Evolutionary conservation across 2,888 invertebrate species (phyloP).

Genomic region (Trissolcus japonicus): DNA sequence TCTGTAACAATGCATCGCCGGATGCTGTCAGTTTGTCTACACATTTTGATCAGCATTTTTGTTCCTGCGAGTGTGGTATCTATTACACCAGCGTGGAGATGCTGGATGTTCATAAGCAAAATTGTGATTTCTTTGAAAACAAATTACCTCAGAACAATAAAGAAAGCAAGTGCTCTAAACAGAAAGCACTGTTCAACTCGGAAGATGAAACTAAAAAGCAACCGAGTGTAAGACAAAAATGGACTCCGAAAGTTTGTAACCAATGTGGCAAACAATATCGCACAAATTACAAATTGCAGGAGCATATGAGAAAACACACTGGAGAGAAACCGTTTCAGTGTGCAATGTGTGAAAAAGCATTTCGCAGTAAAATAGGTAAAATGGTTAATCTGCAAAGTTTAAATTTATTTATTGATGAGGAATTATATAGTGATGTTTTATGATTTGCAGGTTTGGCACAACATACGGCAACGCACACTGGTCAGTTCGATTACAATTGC

Average conservation of each 20-base stretch:
- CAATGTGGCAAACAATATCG: conserved; percentile 80
- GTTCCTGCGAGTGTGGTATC: conserved; percentile 74
- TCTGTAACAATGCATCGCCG: conserved; percentile 71
- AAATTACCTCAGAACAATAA: conserved; percentile 51
- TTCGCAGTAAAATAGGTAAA: conserved; percentile 78
- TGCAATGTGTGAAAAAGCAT: conserved; percentile 79
- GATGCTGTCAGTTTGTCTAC: conserved; percentile 67
- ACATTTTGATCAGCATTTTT: conserved; percentile 73
- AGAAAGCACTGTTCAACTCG: conserved; percentile 53
- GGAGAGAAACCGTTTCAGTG: conserved; percentile 81
- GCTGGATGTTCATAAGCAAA: conserved; percentile 71
- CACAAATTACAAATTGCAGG: conserved; percentile 80
- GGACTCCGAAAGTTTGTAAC: conserved; percentile 78
- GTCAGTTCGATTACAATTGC: conserved; percentile 79
- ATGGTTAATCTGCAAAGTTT: too few species aligned
- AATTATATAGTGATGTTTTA: background rate
- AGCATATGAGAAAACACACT: conserved; percentile 80
- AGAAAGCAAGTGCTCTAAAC: conserved; percentile 24
- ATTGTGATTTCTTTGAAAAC: conserved; percentile 63
- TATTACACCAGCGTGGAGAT: conserved; percentile 77
- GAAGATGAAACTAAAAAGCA: conserved; percentile 64
- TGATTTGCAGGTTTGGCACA: conserved; percentile 78
- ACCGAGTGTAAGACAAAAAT: conserved; percentile 69
- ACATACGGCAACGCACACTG: conserved; percentile 80
- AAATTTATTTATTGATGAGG: background rate